Conservation (phyloP, 1,140 invertebrate genomes). For the Temnothorax longispinosus region DNA sequence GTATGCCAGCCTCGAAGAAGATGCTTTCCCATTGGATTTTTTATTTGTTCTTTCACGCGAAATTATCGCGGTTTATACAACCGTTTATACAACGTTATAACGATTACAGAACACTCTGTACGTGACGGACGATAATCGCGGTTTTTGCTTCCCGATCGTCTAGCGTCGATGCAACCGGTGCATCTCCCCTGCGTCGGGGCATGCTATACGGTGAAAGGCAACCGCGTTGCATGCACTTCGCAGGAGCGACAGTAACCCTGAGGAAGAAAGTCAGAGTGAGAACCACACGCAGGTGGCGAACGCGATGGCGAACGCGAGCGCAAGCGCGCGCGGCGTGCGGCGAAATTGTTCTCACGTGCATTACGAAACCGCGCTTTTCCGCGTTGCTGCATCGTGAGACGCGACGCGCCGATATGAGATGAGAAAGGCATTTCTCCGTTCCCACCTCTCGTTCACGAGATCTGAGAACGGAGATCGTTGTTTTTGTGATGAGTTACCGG, state of each 20-base stretch:
- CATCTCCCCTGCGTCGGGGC: not conserved
- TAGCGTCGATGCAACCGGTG: not conserved
- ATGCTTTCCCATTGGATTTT: not conserved
- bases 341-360: slow-evolving; percentile 38
- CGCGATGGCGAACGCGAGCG: not conserved
- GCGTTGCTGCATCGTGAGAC: slow-evolving; percentile 11
- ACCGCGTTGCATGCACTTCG: not conserved
- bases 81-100: not conserved
- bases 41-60: not conserved
- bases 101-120: not conserved
- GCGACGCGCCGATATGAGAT: not conserved
- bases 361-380: slow-evolving; percentile 51
- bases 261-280: slow-evolving; percentile 68
- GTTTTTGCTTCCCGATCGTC: not conserved
- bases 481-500: not conserved
- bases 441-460: not conserved
- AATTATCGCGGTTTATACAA: not conserved
- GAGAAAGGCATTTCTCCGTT: slow-evolving; percentile 32
- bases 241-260: slow-evolving; percentile 41
- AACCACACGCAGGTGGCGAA: slow-evolving; percentile 25
- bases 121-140: not conserved
- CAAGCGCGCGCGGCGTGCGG: not conserved
- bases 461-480: not conserved
- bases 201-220: slow-evolving; percentile 9
- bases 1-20: not conserved